phyloP scores from a whole-genome alignment of 1,140 invertebrate genomes.

The Lepidurus couesii region DNA sequence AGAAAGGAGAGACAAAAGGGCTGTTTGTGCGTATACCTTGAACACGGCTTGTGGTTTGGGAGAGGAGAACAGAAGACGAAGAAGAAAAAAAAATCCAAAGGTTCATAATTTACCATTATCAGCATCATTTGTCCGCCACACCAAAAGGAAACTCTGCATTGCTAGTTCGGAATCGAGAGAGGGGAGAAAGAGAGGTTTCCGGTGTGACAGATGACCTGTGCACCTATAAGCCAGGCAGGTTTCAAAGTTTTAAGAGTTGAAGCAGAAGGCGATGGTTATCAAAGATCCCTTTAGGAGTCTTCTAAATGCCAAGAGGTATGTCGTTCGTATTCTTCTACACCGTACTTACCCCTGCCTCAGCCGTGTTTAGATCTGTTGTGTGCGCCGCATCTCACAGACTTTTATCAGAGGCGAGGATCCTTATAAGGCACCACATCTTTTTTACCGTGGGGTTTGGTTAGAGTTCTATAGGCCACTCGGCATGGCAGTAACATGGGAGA shows the following conservation, averaged over 20 bases:
- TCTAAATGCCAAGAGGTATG: conserved; percentile 10
- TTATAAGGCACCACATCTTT: not conserved
- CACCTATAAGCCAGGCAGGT: conserved; percentile 16
- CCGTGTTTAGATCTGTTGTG: conserved; percentile 8
- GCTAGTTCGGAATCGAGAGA: not conserved
- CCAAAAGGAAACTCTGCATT: not conserved
- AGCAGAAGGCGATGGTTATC: conserved; percentile 16
- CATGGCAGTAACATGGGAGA: not conserved
- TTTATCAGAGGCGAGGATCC: not conserved
- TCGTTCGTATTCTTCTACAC: conserved; percentile 18
- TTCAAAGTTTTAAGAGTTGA: conserved; percentile 16
- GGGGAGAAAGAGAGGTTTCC: conserved; percentile 1
- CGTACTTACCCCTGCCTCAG: not conserved
- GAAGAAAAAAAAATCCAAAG: not conserved
- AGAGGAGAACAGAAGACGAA: too few relatives aligned
- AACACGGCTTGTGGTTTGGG: not conserved
- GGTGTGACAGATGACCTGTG: conserved; percentile 17
- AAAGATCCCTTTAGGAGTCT: not conserved
- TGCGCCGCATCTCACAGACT: conserved; percentile 1
- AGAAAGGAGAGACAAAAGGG: not conserved
- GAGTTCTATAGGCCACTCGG: not conserved
- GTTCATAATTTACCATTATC: conserved; percentile 16
- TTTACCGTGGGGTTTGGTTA: not conserved
- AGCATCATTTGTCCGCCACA: conserved; percentile 21
- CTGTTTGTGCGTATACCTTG: not conserved